Evolutionary conservation across 2,113 vertebrate genomes (phyloP).

Genomic region (Heptranchias perlo): DNA sequence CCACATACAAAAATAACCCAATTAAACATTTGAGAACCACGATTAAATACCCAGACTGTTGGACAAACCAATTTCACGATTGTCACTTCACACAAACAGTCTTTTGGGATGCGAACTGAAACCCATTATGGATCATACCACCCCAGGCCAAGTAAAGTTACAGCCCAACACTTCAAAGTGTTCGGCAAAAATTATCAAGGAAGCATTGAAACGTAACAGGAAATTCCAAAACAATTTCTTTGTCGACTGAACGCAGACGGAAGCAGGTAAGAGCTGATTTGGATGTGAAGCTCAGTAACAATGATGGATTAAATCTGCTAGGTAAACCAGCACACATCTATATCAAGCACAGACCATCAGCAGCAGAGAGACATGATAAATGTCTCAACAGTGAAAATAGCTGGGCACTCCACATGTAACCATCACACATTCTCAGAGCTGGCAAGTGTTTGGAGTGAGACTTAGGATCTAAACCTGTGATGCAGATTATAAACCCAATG

Average conservation of each 20-base stretch:
- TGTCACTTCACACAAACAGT: background rate
- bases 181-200: background rate
- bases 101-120: background rate
- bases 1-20: background rate
- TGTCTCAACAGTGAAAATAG: background rate
- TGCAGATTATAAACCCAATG: conserved; percentile 9
- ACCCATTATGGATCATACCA: background rate
- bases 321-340: background rate
- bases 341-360: background rate
- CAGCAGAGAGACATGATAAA: background rate
- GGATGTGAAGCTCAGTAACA: background rate
- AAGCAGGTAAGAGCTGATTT: too few species aligned
- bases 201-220: background rate
- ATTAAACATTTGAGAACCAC: background rate
- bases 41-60: background rate
- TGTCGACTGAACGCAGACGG: too few species aligned
- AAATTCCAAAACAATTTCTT: conserved; percentile 14
- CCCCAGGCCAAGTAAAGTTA: background rate
- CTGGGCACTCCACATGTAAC: background rate
- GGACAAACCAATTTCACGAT: background rate
- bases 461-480: background rate
- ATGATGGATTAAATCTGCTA: background rate
- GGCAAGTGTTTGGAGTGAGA: background rate
- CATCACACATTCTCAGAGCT: background rate
- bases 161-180: background rate